Evolutionary conservation across 2,888 invertebrate genomes (phyloP), one percentile per base, ranked within the genome.

Genomic region (Cheilosia urbana): DNA sequence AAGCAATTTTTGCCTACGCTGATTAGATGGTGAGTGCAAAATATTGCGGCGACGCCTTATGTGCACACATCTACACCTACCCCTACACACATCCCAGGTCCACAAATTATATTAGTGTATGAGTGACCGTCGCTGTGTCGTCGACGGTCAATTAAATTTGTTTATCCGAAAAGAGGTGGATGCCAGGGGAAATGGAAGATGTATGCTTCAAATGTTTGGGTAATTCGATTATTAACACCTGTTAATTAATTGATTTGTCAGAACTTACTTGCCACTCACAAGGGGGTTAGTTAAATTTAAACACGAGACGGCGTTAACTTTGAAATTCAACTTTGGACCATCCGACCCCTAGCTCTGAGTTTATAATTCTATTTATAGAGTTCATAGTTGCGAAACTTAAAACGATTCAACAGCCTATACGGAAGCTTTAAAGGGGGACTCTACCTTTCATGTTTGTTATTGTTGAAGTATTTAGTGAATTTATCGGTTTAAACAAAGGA

Each of bases 171-270:
- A n/a, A 45, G 17, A 45, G 7, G 4, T 45, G 5, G 2, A 17
- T 45, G n/a, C 2, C 7, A 17, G 17, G 4, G 45, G 7, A 17
- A 15, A 45, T 15, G 6, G 6, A 15, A 7, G 45, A 13, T 37
- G 17, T n/a, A 45, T 45, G 17, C 45, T 45, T 17, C n/a, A 45
- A 45, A 45, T 45, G 17, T 45, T 45, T 45, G 15, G 45, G 7
- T 45, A 45, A 45, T 45, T 45, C 45, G 45, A 45, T 45, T 45
- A 45, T 45, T 45, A 45, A 45, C 45, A 45, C 45, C 45, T 45
- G 45, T 37, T 37, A 45, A 45, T 45, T 45, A 45, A 45, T 45
- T 45, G 45, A 45, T 45, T 45, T 45, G 2, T 45, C 17, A 45
- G 45, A 7, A 45, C 42, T 42, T 6, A 6, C n/a, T 1, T 42